Evolutionary conservation across 2,888 invertebrate species (phyloP).

Genomic region (Spisula subtruncata): DNA sequence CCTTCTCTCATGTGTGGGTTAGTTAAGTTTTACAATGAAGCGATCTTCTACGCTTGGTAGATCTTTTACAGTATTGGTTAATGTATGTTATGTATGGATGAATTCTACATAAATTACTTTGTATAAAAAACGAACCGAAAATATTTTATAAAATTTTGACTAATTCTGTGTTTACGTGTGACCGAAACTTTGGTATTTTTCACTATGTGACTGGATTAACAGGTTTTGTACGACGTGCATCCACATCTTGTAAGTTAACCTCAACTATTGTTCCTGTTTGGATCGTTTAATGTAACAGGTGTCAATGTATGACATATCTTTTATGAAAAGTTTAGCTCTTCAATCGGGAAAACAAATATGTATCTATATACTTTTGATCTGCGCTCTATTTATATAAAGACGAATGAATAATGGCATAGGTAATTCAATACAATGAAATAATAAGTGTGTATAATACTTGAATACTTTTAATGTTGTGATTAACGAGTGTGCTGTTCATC

Average conservation of each 20-base stretch:
- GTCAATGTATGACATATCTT: neutral
- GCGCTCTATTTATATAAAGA: neutral
- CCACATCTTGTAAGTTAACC: conserved; percentile 29
- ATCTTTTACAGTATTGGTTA: conserved; percentile 28
- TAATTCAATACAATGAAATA: neutral
- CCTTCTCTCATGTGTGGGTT: neutral
- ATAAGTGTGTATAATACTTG: neutral
- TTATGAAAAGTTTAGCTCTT: neutral
- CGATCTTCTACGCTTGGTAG: conserved; percentile 42
- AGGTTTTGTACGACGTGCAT: neutral
- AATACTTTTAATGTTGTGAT: neutral
- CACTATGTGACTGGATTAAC: conserved; percentile 9
- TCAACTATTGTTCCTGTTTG: neutral
- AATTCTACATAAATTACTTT: conserved; percentile 34
- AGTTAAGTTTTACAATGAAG: conserved; percentile 36
- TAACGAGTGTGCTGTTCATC: neutral
- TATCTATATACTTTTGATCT: conserved; percentile 15
- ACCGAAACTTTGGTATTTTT: conserved; percentile 5
- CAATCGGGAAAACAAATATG: neutral
- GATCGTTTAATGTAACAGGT: neutral
- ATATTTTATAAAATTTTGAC: conserved; percentile 1
- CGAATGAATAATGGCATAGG: neutral
- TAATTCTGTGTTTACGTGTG: conserved; percentile 23
- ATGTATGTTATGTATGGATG: conserved; percentile 40
- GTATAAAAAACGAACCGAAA: neutral